These are phyloP conservation scores for Florisuga fusca DNA, from an alignment of 2,797 vertebrate genomes.

Conservation along the genomic window DNA sequence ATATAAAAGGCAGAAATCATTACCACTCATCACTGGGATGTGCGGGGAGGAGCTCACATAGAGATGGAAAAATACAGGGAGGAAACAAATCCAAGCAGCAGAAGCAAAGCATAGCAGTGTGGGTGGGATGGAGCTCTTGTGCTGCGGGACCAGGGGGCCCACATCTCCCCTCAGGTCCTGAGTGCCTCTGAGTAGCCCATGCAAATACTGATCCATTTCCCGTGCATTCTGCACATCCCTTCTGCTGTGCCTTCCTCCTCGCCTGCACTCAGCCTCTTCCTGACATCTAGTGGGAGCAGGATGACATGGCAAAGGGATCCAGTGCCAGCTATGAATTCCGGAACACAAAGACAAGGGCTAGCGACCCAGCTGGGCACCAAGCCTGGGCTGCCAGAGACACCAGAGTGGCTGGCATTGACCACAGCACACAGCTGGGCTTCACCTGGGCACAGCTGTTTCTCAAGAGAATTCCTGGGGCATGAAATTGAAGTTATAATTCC, in stretches of 20 bases:
- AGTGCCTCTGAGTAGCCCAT: background rate
- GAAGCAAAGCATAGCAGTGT: rapidly evolving
- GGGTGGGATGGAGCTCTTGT: rapidly evolving
- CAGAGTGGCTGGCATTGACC: background rate
- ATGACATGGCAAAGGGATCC: background rate
- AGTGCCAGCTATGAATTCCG: background rate
- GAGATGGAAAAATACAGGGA: background rate
- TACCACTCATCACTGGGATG: background rate
- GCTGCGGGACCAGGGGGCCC: rapidly evolving
- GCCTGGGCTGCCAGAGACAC: background rate
- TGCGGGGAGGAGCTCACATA: rapidly evolving
- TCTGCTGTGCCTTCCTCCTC: background rate
- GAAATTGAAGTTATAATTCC: background rate
- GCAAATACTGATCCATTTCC: background rate
- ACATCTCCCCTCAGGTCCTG: rapidly evolving
- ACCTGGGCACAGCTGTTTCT: background rate
- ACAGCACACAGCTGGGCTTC: background rate
- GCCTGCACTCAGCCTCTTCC: constrained; percentile 22
- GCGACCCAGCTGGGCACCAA: rapidly evolving
- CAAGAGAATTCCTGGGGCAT: background rate
- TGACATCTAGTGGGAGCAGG: constrained; percentile 70
- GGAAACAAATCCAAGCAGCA: background rate
- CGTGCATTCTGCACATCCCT: background rate
- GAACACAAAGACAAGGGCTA: rapidly evolving
- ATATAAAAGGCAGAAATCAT: background rate